Percentiles rank a stretch among this genome's conserved stretches.
Conservation (phyloP, 2,888 invertebrate species). For the Scaptomyza polygonia region DNA sequence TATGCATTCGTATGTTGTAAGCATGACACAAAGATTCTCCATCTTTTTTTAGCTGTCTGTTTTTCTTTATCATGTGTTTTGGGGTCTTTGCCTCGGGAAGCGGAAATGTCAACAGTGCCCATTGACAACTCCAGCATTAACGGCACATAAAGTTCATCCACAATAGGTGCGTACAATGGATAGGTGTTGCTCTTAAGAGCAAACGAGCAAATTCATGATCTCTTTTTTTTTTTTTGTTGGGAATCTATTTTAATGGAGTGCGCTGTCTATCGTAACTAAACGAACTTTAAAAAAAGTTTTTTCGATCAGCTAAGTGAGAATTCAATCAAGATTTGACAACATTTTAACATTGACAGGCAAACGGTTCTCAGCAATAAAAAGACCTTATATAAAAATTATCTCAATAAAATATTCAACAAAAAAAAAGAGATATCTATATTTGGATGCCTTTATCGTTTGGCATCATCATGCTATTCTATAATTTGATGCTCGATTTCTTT, state of each 20-base stretch:
- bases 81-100: slow-evolving; percentile 18
- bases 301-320: background rate
- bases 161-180: slow-evolving; percentile 61
- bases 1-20: slow-evolving; percentile 55
- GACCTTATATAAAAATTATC: background rate
- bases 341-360: background rate
- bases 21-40: slow-evolving; percentile 44
- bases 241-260: slow-evolving; percentile 7
- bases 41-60: background rate
- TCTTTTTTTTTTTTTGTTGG: background rate
- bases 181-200: slow-evolving; percentile 32
- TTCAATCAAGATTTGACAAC: slow-evolving; percentile 7
- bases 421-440: slow-evolving; percentile 13
- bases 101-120: slow-evolving; percentile 66
- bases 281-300: no score
- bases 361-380: background rate
- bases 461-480: slow-evolving; percentile 57
- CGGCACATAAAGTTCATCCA: slow-evolving; percentile 31
- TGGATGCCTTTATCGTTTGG: slow-evolving; percentile 33
- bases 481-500: slow-evolving; percentile 65
- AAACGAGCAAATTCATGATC: slow-evolving; percentile 11
- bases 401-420: slow-evolving; percentile 31
- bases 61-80: background rate
- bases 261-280: background rate
- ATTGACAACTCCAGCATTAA: slow-evolving; percentile 41